Conservation (phyloP, 1,140 invertebrate species). For the Homarus americanus region DNA sequence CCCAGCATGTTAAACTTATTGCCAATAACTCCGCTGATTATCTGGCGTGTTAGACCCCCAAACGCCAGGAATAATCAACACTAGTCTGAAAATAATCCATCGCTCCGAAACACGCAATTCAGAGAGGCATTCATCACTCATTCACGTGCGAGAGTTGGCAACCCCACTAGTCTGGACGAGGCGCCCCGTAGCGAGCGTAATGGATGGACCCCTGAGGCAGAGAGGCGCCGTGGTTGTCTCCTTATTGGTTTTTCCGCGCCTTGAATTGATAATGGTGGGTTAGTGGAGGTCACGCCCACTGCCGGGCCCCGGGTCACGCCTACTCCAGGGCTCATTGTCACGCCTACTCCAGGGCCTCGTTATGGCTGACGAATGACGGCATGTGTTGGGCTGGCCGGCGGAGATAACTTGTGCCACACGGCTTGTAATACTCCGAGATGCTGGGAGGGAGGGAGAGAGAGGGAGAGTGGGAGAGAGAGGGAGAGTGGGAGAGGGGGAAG, state of each 20-base stretch:
- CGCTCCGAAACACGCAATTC: constrained; percentile 57
- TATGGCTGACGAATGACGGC: constrained; percentile 58
- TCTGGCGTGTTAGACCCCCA: constrained; percentile 51
- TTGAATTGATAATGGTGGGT: constrained; percentile 73
- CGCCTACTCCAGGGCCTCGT: constrained; percentile 57
- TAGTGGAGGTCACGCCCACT: constrained; percentile 69
- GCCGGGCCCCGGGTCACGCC: constrained; percentile 56
- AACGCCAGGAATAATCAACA: constrained; percentile 67
- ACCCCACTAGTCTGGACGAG: constrained; percentile 50
- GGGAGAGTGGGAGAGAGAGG: not conserved
- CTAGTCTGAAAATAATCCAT: constrained; percentile 64
- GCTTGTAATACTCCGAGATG: constrained; percentile 26
- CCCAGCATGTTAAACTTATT: constrained; percentile 52
- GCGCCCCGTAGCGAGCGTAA: constrained; percentile 70
- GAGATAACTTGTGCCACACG: constrained; percentile 40
- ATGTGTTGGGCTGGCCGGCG: constrained; percentile 30
- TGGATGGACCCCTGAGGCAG: constrained; percentile 69
- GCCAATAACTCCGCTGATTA: constrained; percentile 49
- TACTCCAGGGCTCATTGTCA: constrained; percentile 54
- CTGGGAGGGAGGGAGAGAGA: not conserved
- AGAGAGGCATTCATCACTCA: constrained; percentile 44
- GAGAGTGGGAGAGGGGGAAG: not conserved
- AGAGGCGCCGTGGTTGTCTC: constrained; percentile 70
- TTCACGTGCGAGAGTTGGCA: constrained; percentile 63
- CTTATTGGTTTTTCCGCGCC: constrained; percentile 72